Evolutionary conservation across 30 jellyfish, hydroid and myxozoan genomes (phyloP), one percentile per base, ranked within the genome.

Genomic region (Aurelia sp.): DNA sequence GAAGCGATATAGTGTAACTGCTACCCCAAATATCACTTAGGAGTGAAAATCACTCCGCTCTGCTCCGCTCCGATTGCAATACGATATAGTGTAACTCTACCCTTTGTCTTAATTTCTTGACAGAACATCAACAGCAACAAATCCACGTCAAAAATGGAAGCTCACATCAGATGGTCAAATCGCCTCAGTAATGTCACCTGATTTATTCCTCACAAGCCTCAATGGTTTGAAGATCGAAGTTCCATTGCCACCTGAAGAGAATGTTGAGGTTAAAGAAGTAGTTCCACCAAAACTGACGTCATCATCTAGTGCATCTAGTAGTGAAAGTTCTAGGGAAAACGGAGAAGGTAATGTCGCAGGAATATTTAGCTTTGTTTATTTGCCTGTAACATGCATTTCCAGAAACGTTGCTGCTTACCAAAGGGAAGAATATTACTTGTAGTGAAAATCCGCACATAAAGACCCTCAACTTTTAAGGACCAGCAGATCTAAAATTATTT

Each of bases 131-230:
- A 44, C 20, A 6, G 13, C 63, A 0, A 44, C 63, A 17, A 63
- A 57, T 48, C 87, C 83, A 3, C 65, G 53, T 3, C 82, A 76
- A 71, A 68, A 76, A 19, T 91, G 98, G 98, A 80, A 27, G 12
- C 88, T 91, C 21, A 91, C 98, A n/a, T 33, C 91, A 67, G 93
- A 91, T 78, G 98, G 98, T 1, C 82, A 84, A 30, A 91, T 91
- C 22, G 81, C 60, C 33, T 80, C 96, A 1, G 77, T 74, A 8
- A 21, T 63, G 74, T 51, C 21, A 9, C 87, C 93, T 12, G 66
- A 60, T 21, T 71, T 84, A 4, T 63, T 22, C 35, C 63, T 84
- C 9, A 84, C 93, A 20, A 71, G 63, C 60, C 24, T 58, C 61
- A 8, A n/a, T 59, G 81, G 17, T 21, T 80, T 84, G 50, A 44